Percentiles rank a stretch among this genome's conserved stretches.
phyloP scores from a whole-genome alignment of 2,113 vertebrate species.

The Apodemus sylvaticus region DNA sequence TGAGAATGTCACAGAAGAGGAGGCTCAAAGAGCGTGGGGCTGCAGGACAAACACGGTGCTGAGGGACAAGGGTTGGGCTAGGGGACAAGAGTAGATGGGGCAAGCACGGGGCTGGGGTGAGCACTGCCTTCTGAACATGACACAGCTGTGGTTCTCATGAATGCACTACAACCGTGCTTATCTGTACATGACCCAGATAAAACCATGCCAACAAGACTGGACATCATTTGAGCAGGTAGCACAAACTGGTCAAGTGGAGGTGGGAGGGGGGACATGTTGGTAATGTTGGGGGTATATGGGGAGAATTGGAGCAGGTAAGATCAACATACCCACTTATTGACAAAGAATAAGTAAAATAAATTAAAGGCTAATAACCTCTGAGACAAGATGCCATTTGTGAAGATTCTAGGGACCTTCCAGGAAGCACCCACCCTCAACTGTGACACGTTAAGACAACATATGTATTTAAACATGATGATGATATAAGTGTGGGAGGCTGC shows the following conservation, averaged over 20 bases:
- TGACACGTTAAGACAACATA: fast-evolving
- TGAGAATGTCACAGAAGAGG: not conserved
- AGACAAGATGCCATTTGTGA: not conserved
- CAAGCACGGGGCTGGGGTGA: not conserved
- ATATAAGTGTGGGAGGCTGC: too few species aligned
- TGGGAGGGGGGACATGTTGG: not conserved
- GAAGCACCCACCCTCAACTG: too few species aligned
- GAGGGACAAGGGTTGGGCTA: too few species aligned
- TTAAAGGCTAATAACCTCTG: too few species aligned
- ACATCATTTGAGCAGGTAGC: too few species aligned
- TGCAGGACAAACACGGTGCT: too few species aligned
- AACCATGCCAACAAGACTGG: not conserved
- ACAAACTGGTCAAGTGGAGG: not conserved
- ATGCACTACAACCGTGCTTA: too few species aligned
- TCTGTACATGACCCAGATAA: too few species aligned
- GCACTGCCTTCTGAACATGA: not conserved
- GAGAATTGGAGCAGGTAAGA: not conserved
- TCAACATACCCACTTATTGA: not conserved
- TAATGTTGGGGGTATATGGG: fast-evolving
- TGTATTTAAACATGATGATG: fast-evolving
- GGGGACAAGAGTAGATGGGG: fast-evolving
- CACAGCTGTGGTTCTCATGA: too few species aligned
- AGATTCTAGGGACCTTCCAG: not conserved
- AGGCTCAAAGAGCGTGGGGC: not conserved
- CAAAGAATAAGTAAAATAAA: not conserved